Percentiles rank a stretch among this genome's conserved stretches.
phyloP scores from a whole-genome alignment of 2,888 invertebrate genomes.

The Ommatoiulus sabulosus region DNA sequence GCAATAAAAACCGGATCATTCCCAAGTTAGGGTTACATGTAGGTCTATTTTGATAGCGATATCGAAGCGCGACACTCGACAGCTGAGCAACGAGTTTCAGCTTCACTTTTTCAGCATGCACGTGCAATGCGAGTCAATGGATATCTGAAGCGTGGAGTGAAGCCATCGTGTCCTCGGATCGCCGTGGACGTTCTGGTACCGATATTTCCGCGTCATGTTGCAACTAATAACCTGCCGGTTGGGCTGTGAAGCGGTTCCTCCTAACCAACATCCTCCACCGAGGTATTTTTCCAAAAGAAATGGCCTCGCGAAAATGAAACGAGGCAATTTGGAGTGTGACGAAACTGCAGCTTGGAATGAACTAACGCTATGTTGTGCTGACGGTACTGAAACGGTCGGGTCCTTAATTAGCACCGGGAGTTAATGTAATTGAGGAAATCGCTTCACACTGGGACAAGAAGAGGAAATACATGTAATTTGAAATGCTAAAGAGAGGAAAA shows the following conservation, averaged over 20 bases:
- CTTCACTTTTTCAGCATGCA: neutral
- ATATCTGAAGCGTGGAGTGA: too few species aligned
- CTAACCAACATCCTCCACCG: neutral
- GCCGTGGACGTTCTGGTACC: too few species aligned
- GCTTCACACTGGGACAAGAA: neutral
- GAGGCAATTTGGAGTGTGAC: neutral
- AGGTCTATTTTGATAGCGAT: neutral
- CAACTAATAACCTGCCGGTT: too few species aligned
- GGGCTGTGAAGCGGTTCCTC: too few species aligned
- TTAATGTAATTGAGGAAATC: neutral
- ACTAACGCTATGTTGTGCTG: too few species aligned
- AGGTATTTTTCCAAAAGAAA: neutral
- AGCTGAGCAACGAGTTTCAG: neutral
- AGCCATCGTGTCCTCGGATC: too few species aligned
- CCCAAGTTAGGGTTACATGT: neutral
- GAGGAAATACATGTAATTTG: conserved; percentile 14
- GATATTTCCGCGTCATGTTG: too few species aligned
- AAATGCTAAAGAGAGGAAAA: neutral
- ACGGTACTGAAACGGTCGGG: neutral
- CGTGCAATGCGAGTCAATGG: neutral
- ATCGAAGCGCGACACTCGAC: too few species aligned
- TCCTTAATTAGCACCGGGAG: neutral
- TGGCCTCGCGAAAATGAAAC: neutral
- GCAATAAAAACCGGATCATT: neutral
- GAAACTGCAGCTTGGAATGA: neutral